Evolutionary conservation across 2,888 invertebrate genomes (phyloP).

Genomic region (Theretra japonica): DNA sequence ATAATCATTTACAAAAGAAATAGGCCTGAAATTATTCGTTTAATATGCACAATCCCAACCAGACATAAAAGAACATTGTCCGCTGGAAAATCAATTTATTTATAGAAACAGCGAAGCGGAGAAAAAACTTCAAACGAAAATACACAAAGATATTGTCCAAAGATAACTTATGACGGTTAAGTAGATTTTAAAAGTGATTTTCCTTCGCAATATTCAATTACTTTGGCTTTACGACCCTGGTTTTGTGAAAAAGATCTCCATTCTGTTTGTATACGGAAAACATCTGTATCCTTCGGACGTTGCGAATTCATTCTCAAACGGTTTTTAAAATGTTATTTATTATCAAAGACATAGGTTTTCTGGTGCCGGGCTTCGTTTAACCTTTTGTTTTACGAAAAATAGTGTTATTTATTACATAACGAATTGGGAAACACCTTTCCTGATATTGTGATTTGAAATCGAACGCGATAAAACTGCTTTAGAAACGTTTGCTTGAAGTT

Average conservation of each 20-base stretch:
- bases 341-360: neutral
- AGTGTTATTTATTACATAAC: neutral
- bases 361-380: neutral
- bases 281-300: neutral
- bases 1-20: no score
- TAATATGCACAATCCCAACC: neutral
- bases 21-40: neutral
- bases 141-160: constrained; percentile 21
- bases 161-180: constrained; percentile 26
- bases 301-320: constrained; percentile 1
- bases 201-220: constrained; percentile 28
- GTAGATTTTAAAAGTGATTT: constrained; percentile 28
- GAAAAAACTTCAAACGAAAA: neutral
- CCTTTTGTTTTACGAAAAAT: neutral
- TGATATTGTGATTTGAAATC: no score
- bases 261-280: constrained; percentile 13
- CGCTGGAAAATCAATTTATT: constrained; percentile 6
- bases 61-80: neutral
- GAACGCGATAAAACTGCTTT: no score
- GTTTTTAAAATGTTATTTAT: constrained; percentile 13
- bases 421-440: no score
- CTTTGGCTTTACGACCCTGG: constrained; percentile 26
- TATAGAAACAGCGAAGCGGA: neutral
- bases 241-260: constrained; percentile 25
- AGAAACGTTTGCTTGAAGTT: no score